Evolutionary conservation across 2,113 vertebrate species (phyloP).

Genomic region (Mesitornis unicolor): DNA sequence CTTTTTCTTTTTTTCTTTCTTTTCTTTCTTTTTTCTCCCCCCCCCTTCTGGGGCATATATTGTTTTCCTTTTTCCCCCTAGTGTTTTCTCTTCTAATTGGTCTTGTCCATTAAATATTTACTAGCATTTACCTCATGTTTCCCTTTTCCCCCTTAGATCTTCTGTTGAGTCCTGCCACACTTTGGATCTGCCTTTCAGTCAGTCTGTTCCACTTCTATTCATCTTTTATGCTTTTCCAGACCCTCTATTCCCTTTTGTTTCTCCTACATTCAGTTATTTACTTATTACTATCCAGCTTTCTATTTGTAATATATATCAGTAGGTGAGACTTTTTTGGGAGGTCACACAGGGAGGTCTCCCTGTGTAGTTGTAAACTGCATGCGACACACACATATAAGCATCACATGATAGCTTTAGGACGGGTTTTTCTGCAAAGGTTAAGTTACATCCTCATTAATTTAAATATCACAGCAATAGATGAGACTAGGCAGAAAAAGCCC

Average conservation of each 20-base stretch:
- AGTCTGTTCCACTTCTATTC: background rate
- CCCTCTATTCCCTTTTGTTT: background rate
- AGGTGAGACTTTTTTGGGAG: background rate
- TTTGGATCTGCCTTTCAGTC: background rate
- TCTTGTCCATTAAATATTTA: background rate
- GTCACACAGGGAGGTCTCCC: background rate
- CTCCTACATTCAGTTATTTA: background rate
- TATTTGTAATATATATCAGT: background rate
- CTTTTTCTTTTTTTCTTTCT: background rate
- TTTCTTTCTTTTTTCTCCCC: accelerated
- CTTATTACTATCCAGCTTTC: background rate
- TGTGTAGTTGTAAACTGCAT: background rate
- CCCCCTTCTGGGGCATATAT: background rate
- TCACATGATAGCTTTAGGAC: background rate
- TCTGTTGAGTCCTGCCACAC: background rate
- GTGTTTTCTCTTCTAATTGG: background rate
- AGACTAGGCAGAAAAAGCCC: background rate
- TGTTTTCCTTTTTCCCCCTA: background rate
- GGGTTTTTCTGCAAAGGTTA: background rate
- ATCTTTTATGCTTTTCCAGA: background rate
- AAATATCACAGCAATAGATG: background rate
- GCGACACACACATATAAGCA: background rate
- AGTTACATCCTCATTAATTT: background rate
- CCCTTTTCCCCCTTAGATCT: background rate
- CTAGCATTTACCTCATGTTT: background rate